Conservation (phyloP, 2,797 vertebrate genomes). For the Takifugu ocellatus region DNA sequence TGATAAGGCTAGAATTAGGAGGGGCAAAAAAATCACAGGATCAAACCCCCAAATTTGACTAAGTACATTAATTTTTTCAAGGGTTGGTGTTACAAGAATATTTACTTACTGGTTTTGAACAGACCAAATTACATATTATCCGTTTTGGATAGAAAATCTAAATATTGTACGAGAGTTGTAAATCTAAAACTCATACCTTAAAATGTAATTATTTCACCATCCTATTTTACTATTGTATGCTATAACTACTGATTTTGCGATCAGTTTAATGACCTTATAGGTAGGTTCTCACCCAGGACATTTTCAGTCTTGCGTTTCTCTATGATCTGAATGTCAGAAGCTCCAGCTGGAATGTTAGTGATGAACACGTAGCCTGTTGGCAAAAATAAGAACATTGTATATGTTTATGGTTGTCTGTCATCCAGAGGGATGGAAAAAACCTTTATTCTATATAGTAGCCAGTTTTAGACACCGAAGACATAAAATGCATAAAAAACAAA, state of each 20-base stretch:
- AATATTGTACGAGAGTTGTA: neutral
- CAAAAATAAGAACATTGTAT: slow-evolving; percentile 30
- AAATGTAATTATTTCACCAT: neutral
- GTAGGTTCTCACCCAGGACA: slow-evolving; percentile 77
- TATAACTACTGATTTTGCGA: neutral
- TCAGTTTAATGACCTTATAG: slow-evolving; percentile 33
- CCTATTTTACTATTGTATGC: neutral
- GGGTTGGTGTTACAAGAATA: neutral
- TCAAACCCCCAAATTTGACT: neutral
- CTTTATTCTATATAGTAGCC: no score
- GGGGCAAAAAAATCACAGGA: neutral
- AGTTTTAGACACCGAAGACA: no score
- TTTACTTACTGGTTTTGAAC: neutral
- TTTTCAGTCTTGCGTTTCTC: slow-evolving; percentile 89
- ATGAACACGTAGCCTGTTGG: slow-evolving; percentile 83
- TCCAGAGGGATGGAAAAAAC: neutral
- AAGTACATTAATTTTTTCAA: neutral
- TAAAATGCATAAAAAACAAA: no score
- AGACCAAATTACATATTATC: neutral
- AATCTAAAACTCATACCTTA: neutral
- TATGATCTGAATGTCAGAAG: slow-evolving; percentile 87
- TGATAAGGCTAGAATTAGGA: slow-evolving; percentile 76
- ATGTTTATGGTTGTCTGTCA: neutral
- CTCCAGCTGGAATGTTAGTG: slow-evolving; percentile 84
- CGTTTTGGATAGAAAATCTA: neutral